Evolutionary conservation across 2,113 vertebrate genomes (phyloP).

Genomic region (Catagonus wagneri): DNA sequence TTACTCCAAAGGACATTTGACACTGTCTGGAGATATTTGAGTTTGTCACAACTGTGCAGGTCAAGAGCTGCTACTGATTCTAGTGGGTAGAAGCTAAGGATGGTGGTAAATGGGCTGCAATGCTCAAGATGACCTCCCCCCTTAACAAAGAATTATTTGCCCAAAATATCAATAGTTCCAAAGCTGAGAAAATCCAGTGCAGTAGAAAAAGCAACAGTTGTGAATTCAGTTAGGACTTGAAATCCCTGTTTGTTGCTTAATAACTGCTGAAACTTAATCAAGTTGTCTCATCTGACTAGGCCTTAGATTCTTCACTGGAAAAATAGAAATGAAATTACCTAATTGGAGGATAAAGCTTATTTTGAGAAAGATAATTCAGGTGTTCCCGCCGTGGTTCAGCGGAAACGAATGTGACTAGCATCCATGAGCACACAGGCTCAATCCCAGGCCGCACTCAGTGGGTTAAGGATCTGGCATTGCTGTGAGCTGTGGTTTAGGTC

Average conservation of each 20-base stretch:
- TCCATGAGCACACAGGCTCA: too few relatives aligned
- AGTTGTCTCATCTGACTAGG: neutral
- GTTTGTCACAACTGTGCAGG: neutral
- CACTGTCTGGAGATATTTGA: neutral
- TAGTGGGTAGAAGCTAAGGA: neutral
- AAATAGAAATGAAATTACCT: neutral
- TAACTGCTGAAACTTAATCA: neutral
- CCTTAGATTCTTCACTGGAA: neutral
- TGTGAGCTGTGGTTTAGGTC: too few relatives aligned
- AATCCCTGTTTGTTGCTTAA: neutral
- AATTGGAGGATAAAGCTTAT: neutral
- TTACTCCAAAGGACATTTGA: neutral
- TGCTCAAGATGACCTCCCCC: neutral
- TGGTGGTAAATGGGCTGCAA: neutral
- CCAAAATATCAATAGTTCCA: neutral
- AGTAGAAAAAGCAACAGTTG: neutral
- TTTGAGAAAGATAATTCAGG: neutral
- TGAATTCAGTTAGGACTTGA: neutral
- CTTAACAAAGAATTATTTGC: neutral
- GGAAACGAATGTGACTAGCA: too few relatives aligned
- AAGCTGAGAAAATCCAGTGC: neutral
- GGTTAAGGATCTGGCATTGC: too few relatives aligned
- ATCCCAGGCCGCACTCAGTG: too few relatives aligned
- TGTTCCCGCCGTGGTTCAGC: too few relatives aligned
- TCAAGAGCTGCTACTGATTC: neutral